Evolutionary conservation across 2,888 invertebrate species (phyloP).

Genomic region (Hyposoter didymator): DNA sequence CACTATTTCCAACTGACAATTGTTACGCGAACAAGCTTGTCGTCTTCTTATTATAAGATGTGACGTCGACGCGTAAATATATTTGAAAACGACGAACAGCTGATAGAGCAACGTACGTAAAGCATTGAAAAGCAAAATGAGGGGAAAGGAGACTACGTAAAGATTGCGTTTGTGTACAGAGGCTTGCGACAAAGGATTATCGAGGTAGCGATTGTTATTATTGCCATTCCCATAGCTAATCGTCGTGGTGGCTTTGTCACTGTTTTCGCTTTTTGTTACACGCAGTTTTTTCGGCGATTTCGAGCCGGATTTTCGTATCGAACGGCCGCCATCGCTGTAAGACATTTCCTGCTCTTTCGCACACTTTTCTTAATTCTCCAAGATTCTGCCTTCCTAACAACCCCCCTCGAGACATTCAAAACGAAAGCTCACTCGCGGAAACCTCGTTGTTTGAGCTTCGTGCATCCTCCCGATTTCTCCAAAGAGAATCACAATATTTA

Average conservation of each 20-base stretch:
- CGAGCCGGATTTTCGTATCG: slow-evolving; percentile 84
- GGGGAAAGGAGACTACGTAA: slow-evolving; percentile 94
- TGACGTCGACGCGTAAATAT: slow-evolving; percentile 92
- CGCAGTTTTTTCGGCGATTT: slow-evolving; percentile 84
- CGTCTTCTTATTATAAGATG: slow-evolving; percentile 88
- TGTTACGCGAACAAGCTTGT: slow-evolving; percentile 82
- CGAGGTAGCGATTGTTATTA: slow-evolving; percentile 77
- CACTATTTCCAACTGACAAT: slow-evolving; percentile 86
- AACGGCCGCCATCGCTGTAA: slow-evolving; percentile 84
- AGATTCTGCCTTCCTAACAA: neutral
- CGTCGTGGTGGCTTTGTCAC: slow-evolving; percentile 82
- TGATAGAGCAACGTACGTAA: slow-evolving; percentile 93
- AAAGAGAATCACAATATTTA: slow-evolving; percentile 1
- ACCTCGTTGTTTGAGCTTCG: slow-evolving; percentile 46
- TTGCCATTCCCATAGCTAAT: slow-evolving; percentile 78
- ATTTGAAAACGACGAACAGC: slow-evolving; percentile 94
- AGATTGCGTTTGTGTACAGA: slow-evolving; percentile 95
- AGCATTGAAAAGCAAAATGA: slow-evolving; percentile 94
- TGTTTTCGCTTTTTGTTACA: slow-evolving; percentile 81
- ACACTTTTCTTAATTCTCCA: slow-evolving; percentile 42
- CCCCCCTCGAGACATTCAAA: slow-evolving; percentile 5
- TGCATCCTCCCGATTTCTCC: slow-evolving; percentile 32
- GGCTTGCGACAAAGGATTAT: slow-evolving; percentile 86
- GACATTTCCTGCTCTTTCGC: slow-evolving; percentile 80
- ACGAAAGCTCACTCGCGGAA: slow-evolving; percentile 28